phyloP scores from a whole-genome alignment of 2,888 invertebrate species.

The Phragmatobia fuliginosa region DNA sequence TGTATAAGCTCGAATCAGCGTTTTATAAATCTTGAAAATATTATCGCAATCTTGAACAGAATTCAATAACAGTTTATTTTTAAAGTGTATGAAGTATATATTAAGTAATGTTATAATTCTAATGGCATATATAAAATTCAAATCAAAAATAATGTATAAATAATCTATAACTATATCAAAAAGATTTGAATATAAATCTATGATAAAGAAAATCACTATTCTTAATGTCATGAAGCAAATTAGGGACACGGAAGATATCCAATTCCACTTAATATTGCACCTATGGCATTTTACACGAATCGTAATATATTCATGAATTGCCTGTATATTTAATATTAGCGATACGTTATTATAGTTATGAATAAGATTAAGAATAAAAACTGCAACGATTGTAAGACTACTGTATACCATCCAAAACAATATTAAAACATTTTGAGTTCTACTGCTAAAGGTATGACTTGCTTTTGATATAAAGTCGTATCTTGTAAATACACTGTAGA shows the following conservation, averaged over 20 bases:
- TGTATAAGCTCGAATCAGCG: neutral
- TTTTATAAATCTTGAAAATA: neutral
- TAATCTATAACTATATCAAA: neutral
- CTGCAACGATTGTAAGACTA: no score
- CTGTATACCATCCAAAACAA: neutral
- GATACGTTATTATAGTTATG: no score
- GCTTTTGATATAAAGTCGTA: neutral
- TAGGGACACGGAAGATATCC: neutral
- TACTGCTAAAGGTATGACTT: neutral
- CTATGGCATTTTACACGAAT: no score
- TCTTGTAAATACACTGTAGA: neutral
- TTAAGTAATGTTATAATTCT: neutral
- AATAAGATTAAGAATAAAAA: no score
- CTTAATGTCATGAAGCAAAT: neutral
- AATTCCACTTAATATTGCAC: no score
- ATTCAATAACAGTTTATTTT: neutral
- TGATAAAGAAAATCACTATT: no score
- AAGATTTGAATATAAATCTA: no score
- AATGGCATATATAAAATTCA: neutral
- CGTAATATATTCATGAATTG: no score
- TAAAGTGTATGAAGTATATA: neutral
- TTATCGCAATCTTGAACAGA: neutral
- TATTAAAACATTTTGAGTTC: neutral
- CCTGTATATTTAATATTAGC: no score
- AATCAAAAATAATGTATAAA: neutral